Evolutionary conservation across 2,888 invertebrate species (phyloP).

Genomic region (Polietes domitor): DNA sequence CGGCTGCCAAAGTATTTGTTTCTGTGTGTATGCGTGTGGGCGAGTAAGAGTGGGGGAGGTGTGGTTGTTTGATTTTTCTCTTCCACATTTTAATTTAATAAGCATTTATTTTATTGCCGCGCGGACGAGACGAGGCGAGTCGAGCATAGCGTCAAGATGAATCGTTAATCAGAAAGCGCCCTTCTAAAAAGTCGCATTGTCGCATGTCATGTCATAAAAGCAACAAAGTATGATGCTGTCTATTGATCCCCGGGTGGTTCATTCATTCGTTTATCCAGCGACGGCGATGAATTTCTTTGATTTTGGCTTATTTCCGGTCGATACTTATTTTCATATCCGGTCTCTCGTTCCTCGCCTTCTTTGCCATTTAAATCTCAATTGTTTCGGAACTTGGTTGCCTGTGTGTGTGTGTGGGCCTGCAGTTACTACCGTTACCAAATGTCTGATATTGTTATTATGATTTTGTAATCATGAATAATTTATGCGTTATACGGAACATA

Average conservation of each 20-base stretch:
- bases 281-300: background rate
- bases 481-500: background rate
- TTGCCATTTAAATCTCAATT: background rate
- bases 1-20: background rate
- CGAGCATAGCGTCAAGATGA: background rate
- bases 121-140: background rate
- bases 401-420: background rate
- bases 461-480: conserved; percentile 37
- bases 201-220: background rate
- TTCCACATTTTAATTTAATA: conserved; percentile 31
- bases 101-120: conserved; percentile 12
- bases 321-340: conserved; percentile 26
- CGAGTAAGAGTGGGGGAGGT: background rate
- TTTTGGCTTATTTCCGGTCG: conserved; percentile 1
- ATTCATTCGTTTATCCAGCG: background rate
- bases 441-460: conserved; percentile 10
- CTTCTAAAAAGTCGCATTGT: no score
- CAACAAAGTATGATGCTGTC: background rate
- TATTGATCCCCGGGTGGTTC: background rate
- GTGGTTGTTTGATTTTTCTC: background rate
- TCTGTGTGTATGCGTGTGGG: background rate
- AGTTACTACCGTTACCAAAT: background rate
- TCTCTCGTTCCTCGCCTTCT: background rate
- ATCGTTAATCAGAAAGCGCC: background rate
- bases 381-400: background rate